phyloP scores from a whole-genome alignment of 1,140 invertebrate genomes.

The Plodia interpunctella region DNA sequence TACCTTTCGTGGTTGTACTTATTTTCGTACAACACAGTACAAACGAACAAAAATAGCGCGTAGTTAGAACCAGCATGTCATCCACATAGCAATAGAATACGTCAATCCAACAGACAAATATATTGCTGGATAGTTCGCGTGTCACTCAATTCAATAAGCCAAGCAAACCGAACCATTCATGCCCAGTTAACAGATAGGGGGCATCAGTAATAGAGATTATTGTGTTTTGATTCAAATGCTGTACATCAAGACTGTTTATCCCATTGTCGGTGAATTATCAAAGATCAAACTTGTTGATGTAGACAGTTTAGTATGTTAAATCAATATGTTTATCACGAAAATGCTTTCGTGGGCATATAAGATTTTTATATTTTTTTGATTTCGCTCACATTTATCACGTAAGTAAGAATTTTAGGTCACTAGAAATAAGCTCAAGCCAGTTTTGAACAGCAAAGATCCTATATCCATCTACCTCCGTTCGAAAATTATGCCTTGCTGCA shows the following conservation, averaged over 20 bases:
- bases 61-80: neutral
- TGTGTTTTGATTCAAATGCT: slow-evolving; percentile 14
- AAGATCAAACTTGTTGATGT: neutral
- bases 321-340: too few species aligned
- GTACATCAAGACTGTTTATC: slow-evolving; percentile 7
- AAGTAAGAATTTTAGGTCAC: too few species aligned
- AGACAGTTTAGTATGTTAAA: neutral
- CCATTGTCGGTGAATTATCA: neutral
- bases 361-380: too few species aligned
- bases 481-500: neutral
- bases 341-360: too few species aligned
- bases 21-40: too few species aligned
- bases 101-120: slow-evolving; percentile 9
- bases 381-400: too few species aligned
- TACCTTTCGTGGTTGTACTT: too few species aligned
- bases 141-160: slow-evolving; percentile 45
- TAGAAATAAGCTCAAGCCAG: too few species aligned
- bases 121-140: slow-evolving; percentile 25
- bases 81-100: slow-evolving; percentile 8
- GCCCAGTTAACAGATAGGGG: slow-evolving; percentile 27
- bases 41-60: too few species aligned
- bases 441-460: too few species aligned
- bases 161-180: slow-evolving; percentile 25
- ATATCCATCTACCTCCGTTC: neutral
- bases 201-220: slow-evolving; percentile 18